Evolutionary conservation across 2,888 invertebrate species (phyloP), one percentile per base, ranked within the genome.

Genomic region (Reticulitermes lucifugus): DNA sequence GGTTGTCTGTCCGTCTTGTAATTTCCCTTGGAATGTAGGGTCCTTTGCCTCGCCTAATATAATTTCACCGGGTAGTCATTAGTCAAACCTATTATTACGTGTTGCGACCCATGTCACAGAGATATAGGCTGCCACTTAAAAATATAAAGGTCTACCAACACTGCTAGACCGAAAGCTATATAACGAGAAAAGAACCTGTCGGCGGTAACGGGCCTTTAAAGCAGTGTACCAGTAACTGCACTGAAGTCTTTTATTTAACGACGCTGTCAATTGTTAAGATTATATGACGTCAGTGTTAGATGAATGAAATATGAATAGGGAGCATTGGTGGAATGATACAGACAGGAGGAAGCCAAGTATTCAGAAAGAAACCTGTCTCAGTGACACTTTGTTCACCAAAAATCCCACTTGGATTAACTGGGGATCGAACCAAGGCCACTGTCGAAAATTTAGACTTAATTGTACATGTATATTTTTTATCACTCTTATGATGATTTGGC

Each of bases 31-130:
- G 85, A 85, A 85, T 85, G 85, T 83, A 65, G 83, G 85, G 83
- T 55, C 84, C 55, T 70, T 35, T 60, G 82, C 81, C 60, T 75
- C 82, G 82, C 60, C 81, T 75, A 85, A 79, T 35, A 70, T 83
- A 79, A 79, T 83, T 79, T 83, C 71, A 83, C 83, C 65, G 55
- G 79, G 83, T 79, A 46, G 83, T 86, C 85, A 86, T 86, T 86
- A 86, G 86, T 86, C 86, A 85, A 86, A 86, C 86, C 84, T 80
- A 86, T 84, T 83, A 86, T 86, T 86, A 86, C 85, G 35, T 79
- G 59, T 41, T 21, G 59, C 29, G 82, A 85, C 85, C 85, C 85
- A 70, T 85, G 85, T 85, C 85, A 85, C 65, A 79, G 70, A 80
- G 80, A 81, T 84, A 81, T 84, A 75, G 80, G 46, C 71, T 71